These are phyloP conservation scores for Tuta absoluta DNA, from an alignment of 2,888 invertebrate genomes.

Conservation along the genomic window DNA sequence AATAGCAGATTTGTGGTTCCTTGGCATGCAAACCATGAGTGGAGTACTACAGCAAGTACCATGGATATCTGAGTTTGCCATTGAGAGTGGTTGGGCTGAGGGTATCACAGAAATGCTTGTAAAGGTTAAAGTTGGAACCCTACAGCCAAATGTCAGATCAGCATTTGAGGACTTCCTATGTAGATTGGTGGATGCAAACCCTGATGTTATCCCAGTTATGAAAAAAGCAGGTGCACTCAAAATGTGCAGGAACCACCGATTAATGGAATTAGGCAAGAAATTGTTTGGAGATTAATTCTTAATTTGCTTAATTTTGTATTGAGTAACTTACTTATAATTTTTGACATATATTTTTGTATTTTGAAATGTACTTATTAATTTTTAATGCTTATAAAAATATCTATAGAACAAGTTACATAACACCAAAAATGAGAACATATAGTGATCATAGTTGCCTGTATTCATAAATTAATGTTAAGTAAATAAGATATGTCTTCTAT, in stretches of 20 bases:
- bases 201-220: constrained; percentile 86
- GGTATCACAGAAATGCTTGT: constrained; percentile 91
- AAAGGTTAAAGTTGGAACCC: constrained; percentile 90
- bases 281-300: constrained; percentile 89
- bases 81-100: constrained; percentile 96
- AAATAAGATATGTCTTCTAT: neutral
- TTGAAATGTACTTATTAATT: constrained; percentile 31
- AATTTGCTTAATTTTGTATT: neutral
- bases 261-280: constrained; percentile 94
- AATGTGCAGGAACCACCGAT: constrained; percentile 91
- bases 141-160: constrained; percentile 91
- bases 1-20: constrained; percentile 94
- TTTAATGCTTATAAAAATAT: constrained; percentile 11
- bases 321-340: neutral
- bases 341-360: constrained; percentile 23
- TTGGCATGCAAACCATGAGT: constrained; percentile 96
- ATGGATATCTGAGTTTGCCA: constrained; percentile 94
- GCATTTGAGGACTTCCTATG: constrained; percentile 95
- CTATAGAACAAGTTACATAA: constrained; percentile 19
- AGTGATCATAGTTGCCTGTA: neutral
- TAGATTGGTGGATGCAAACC: constrained; percentile 90
- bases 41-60: constrained; percentile 89
- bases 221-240: constrained; percentile 91
- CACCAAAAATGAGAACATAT: constrained; percentile 26
- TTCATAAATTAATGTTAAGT: neutral